phyloP scores from a whole-genome alignment of 2,888 invertebrate genomes.

The Platynereis dumerilii region DNA sequence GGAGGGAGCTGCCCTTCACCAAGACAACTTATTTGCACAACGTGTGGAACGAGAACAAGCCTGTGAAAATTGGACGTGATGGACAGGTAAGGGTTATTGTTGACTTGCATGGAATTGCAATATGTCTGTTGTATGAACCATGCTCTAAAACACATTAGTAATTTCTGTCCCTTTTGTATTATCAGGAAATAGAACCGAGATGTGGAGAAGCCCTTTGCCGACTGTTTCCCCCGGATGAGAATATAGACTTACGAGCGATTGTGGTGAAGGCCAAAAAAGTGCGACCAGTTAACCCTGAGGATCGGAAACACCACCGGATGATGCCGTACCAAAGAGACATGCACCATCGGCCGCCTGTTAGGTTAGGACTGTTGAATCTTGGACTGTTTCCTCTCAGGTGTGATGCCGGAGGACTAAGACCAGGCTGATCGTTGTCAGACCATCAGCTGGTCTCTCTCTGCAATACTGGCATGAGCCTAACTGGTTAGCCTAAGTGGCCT shows the following conservation, averaged over 20 bases:
- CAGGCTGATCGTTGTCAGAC: not conserved
- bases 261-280: slow-evolving; percentile 51
- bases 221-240: slow-evolving; percentile 84
- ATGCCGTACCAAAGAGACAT: slow-evolving; percentile 7
- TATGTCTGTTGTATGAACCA: no score
- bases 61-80: slow-evolving; percentile 98
- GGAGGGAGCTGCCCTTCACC: slow-evolving; percentile 90
- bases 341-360: slow-evolving; percentile 15
- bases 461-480: slow-evolving; percentile 3
- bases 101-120: no score
- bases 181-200: slow-evolving; percentile 93
- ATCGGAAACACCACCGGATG: not conserved
- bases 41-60: slow-evolving; percentile 98
- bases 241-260: slow-evolving; percentile 57
- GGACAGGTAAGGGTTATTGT: slow-evolving; percentile 69
- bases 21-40: slow-evolving; percentile 92
- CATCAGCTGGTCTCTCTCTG: not conserved
- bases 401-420: slow-evolving; percentile 16
- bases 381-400: slow-evolving; percentile 25
- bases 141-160: no score
- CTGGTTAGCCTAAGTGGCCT: not conserved
- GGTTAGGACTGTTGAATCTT: slow-evolving; percentile 29
- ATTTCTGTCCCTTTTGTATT: slow-evolving; percentile 15
- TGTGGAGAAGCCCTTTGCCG: slow-evolving; percentile 94
- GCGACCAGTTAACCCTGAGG: slow-evolving; percentile 3